phyloP scores from a whole-genome alignment of 2,797 vertebrate species.

The Antennarius maculatus region DNA sequence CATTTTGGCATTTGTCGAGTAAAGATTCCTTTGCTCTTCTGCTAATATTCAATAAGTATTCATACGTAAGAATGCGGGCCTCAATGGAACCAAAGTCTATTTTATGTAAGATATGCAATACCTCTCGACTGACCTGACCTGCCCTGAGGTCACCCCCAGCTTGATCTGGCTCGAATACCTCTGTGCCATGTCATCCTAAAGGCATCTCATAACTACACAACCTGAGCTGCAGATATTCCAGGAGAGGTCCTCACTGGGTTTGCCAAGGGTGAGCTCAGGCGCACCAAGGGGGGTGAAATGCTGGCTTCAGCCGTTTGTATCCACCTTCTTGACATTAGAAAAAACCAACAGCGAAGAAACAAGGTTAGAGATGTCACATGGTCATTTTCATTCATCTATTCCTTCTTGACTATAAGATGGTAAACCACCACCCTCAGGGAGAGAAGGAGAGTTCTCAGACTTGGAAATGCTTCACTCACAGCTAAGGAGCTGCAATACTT shows the following conservation, averaged over 20 bases:
- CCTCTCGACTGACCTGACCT: constrained; percentile 1
- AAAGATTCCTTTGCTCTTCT: too few relatives aligned
- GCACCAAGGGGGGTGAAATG: neutral
- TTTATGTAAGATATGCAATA: constrained; percentile 10
- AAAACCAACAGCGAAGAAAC: too few relatives aligned
- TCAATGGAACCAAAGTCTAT: neutral
- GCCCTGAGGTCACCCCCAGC: neutral
- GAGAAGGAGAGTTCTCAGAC: neutral
- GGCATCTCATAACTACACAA: constrained; percentile 9
- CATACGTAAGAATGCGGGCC: too few relatives aligned
- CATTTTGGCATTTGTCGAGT: too few relatives aligned
- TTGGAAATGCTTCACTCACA: neutral
- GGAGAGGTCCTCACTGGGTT: constrained; percentile 5
- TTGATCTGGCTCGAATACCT: constrained; percentile 11
- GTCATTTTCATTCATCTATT: too few relatives aligned
- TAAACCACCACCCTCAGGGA: neutral
- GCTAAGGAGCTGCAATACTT: constrained; percentile 1
- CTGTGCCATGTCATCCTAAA: neutral
- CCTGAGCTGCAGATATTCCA: constrained; percentile 7
- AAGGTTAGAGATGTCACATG: too few relatives aligned
- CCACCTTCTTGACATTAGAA: too few relatives aligned
- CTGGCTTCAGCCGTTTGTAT: constrained; percentile 1
- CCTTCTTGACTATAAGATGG: neutral
- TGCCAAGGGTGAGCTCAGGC: neutral
- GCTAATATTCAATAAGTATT: too few relatives aligned